Evolutionary conservation across 2,888 invertebrate species (phyloP), one percentile per base, ranked within the genome.

Genomic region (Campopleginae sp.): DNA sequence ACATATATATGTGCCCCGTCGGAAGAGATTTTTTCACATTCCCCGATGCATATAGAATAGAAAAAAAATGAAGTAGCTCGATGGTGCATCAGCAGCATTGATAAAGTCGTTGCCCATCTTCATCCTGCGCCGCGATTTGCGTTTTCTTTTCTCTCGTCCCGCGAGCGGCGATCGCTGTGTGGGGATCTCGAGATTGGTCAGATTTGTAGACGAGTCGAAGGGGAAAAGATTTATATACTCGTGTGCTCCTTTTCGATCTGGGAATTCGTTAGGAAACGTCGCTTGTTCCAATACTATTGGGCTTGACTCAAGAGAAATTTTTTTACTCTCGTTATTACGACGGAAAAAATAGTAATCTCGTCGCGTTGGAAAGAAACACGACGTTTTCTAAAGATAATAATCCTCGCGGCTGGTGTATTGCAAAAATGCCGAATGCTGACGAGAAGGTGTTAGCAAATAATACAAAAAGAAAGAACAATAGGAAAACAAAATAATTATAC

Each of bases 401-500:
- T 44, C 23, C 23, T 17, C 27, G 72, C 44, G 27, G 38, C 44
- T 42, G 23, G 54, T 58, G 14, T 38, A 23, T 72, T 44, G 31
- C 42, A n/a, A n/a, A 19, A 23, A 74, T 58, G 44, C 65, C 63
- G 72, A 79, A 80, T 71, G 72, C 66, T 77, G 72, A 78, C 54
- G 63, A 85, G 54, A 75, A 14, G 27, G 78, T 17, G 27, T n/a
- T n/a, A 63, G 63, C 10, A 61, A n/a, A 74, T 3, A 68, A 72
- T 76, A 54, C 54, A 68, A 61, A 58, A 58, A 6, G 27, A 46
- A 76, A 79, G 76, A 65, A 81, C 71, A 76, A 85, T 31, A 66
- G 54, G 76, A 85, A 82, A 81, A 78, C 78, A 78, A 80, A 87
- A 83, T 84, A 84, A 85, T 83, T 87, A 90, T 90, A 90, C 87